A percentile compares a stretch with the other conserved stretches of the same genome.
Evolutionary conservation across 2,113 vertebrate species (phyloP).

Genomic region (Cephalopterus ornatus): DNA sequence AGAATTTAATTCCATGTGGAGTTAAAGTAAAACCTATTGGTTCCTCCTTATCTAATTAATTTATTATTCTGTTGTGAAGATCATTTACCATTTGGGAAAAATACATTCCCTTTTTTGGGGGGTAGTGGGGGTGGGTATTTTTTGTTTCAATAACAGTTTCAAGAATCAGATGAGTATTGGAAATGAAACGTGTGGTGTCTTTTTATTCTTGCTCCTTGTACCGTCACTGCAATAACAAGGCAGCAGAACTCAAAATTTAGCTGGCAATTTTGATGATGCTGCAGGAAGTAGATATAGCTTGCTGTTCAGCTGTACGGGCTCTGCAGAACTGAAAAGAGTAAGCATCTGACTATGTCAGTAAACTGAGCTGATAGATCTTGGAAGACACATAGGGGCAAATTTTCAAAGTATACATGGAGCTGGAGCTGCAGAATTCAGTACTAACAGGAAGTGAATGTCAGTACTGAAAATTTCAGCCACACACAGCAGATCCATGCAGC

Average conservation of each 20-base stretch:
- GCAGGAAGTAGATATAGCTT: slow-evolving; percentile 29
- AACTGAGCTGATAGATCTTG: slow-evolving; percentile 38
- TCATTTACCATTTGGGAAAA: slow-evolving; percentile 1
- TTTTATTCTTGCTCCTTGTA: not conserved
- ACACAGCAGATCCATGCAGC: not conserved
- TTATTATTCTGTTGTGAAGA: not conserved
- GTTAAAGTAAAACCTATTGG: not conserved
- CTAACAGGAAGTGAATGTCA: not conserved
- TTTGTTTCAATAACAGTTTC: slow-evolving; percentile 8
- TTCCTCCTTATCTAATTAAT: not conserved
- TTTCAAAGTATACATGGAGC: not conserved
- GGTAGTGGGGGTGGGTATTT: not conserved
- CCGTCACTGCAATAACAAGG: slow-evolving; percentile 46
- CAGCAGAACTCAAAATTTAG: slow-evolving; percentile 54
- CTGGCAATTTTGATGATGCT: slow-evolving; percentile 58
- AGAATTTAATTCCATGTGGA: not conserved
- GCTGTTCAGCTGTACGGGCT: slow-evolving; percentile 37
- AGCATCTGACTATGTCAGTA: slow-evolving; percentile 53
- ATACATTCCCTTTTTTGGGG: not conserved
- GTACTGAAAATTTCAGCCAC: not conserved
- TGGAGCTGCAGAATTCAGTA: not conserved
- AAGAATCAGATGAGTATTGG: not conserved
- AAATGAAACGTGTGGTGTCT: not conserved
- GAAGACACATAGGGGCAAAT: not conserved
- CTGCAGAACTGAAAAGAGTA: slow-evolving; percentile 26